These are phyloP conservation scores for Standfussiana lucernea DNA, from an alignment of 2,888 invertebrate genomes.

Conservation along the genomic window DNA sequence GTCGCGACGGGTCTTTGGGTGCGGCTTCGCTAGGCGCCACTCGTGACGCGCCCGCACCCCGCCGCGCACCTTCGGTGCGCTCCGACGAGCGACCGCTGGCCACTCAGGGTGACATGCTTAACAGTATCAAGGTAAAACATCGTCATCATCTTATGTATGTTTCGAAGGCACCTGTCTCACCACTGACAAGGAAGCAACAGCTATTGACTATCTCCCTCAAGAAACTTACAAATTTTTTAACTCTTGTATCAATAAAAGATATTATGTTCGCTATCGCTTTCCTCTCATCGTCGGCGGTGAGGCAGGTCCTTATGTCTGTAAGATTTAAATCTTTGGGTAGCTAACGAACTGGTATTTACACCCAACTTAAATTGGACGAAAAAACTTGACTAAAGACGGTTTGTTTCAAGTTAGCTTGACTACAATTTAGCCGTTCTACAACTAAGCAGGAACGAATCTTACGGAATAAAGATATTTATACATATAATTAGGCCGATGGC, in stretches of 20 bases:
- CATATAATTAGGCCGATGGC: too few relatives aligned
- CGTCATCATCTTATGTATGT: not conserved
- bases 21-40: slow-evolving; percentile 82
- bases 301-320: too few relatives aligned
- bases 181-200: not conserved
- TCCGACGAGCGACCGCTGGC: slow-evolving; percentile 85
- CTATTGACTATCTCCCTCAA: too few relatives aligned
- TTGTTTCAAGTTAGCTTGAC: not conserved
- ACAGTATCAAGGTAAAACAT: slow-evolving; percentile 85
- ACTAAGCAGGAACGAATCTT: too few relatives aligned
- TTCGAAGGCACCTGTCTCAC: not conserved
- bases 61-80: slow-evolving; percentile 81
- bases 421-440: too few relatives aligned
- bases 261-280: too few relatives aligned
- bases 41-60: slow-evolving; percentile 77
- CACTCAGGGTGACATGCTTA: slow-evolving; percentile 91
- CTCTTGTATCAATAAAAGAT: not conserved
- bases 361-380: too few relatives aligned
- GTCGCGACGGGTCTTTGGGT: slow-evolving; percentile 78
- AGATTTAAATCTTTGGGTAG: too few relatives aligned
- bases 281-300: too few relatives aligned
- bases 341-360: too few relatives aligned
- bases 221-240: not conserved
- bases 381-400: too few relatives aligned
- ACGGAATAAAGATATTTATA: too few relatives aligned